Conservation (phyloP, 2,113 vertebrate genomes). For the Urocitellus parryii region DNA sequence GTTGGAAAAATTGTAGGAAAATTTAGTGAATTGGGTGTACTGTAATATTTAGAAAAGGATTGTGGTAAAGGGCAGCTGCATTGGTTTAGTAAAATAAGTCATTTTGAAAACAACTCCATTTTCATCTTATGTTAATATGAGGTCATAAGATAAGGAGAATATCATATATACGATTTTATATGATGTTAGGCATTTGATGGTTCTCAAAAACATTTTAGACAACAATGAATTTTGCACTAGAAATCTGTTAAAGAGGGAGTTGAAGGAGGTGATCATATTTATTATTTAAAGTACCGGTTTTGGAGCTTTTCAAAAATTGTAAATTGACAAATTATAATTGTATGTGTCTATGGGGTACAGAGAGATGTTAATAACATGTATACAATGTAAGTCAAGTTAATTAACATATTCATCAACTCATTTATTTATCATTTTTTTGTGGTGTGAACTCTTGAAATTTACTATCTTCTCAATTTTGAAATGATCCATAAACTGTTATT, state of each 20-base stretch:
- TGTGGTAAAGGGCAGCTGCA: neutral
- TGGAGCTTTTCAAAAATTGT: conserved; percentile 4
- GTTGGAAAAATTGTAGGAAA: neutral
- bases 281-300: neutral
- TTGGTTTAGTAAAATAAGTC: conserved; percentile 20
- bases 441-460: neutral
- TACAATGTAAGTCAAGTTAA: neutral
- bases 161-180: neutral
- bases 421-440: neutral
- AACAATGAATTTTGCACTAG: neutral
- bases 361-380: neutral
- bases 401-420: neutral
- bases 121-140: neutral
- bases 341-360: neutral
- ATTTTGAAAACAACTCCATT: no score
- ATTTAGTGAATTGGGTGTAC: neutral
- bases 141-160: neutral
- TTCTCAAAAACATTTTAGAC: neutral
- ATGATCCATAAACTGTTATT: neutral
- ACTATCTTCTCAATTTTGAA: neutral
- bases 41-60: conserved; percentile 16
- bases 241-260: neutral
- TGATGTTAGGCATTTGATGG: neutral
- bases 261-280: neutral
- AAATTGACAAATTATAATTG: neutral